Evolutionary conservation across 2,113 vertebrate genomes (phyloP).

Genomic region (Ophthalmolycus amberensis): DNA sequence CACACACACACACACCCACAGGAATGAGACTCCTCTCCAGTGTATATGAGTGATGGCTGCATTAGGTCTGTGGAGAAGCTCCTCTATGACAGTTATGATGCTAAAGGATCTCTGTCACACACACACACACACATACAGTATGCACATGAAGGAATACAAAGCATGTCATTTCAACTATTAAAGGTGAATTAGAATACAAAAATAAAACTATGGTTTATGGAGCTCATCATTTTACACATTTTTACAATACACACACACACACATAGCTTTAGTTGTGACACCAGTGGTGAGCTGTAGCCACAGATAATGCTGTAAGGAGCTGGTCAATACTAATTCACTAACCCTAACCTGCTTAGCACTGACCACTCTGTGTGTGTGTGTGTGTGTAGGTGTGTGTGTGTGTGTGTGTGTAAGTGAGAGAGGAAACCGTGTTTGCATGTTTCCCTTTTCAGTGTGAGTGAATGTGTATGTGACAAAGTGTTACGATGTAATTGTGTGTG

Average conservation of each 20-base stretch:
- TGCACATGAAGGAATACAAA: neutral
- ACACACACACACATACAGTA: neutral
- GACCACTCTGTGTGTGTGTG: constrained; percentile 60
- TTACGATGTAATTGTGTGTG: neutral
- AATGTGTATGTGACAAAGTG: constrained; percentile 30
- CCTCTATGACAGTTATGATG: constrained; percentile 73
- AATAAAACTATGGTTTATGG: neutral
- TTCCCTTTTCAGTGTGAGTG: constrained; percentile 41
- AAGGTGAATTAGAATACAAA: neutral
- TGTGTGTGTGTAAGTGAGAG: constrained; percentile 36
- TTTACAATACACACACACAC: constrained; percentile 18
- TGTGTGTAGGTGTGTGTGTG: constrained; percentile 14
- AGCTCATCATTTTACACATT: neutral
- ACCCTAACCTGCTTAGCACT: constrained; percentile 76
- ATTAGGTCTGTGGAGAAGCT: constrained; percentile 69
- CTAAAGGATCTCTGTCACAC: constrained; percentile 61
- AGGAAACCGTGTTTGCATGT: constrained; percentile 56
- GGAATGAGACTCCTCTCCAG: constrained; percentile 35
- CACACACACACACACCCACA: neutral
- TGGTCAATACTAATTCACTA: constrained; percentile 77
- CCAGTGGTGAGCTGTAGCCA: constrained; percentile 59
- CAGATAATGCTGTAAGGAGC: constrained; percentile 72
- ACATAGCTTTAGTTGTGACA: constrained; percentile 60
- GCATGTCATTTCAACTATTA: neutral
- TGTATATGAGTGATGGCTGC: constrained; percentile 68